These are phyloP conservation scores for Lasioglossum vierecki DNA, from an alignment of 2,888 invertebrate genomes.

Conservation along the genomic window DNA sequence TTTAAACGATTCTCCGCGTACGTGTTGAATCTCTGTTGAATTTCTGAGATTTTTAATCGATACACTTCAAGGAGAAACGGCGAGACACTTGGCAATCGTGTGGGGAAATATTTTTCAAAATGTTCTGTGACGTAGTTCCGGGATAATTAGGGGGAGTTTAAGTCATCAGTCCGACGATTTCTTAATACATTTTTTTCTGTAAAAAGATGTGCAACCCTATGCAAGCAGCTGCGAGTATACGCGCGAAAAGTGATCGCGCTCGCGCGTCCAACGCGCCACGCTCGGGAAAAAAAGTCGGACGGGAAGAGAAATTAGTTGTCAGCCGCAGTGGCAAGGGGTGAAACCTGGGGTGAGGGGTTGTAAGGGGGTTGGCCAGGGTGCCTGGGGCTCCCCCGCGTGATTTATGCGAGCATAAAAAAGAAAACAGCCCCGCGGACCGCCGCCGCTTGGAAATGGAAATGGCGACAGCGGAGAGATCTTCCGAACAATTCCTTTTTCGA, in stretches of 20 bases:
- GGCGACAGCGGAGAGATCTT: slow-evolving; percentile 33
- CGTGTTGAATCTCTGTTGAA: neutral
- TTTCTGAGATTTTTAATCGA: neutral
- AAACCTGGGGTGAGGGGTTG: slow-evolving; percentile 35
- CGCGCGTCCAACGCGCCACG: slow-evolving; percentile 38
- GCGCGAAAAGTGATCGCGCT: slow-evolving; percentile 22
- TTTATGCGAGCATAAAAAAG: slow-evolving; percentile 72
- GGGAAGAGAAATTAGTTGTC: slow-evolving; percentile 77
- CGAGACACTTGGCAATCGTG: neutral
- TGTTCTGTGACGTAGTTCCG: neutral
- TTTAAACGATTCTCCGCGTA: neutral
- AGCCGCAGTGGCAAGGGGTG: slow-evolving; percentile 66
- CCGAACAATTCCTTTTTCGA: slow-evolving; percentile 1
- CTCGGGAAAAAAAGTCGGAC: slow-evolving; percentile 58
- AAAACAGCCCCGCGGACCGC: slow-evolving; percentile 54
- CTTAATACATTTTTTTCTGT: neutral
- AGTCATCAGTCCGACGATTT: neutral
- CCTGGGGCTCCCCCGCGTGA: slow-evolving; percentile 62
- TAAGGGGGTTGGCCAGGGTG: slow-evolving; percentile 44
- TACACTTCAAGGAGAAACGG: neutral
- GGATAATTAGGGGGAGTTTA: neutral
- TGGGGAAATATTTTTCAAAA: neutral
- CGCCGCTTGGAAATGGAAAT: slow-evolving; percentile 67
- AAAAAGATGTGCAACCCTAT: neutral
- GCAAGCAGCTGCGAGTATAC: slow-evolving; percentile 12